phyloP scores from a whole-genome alignment of 2,113 vertebrate species.

The Indicator maculatus region DNA sequence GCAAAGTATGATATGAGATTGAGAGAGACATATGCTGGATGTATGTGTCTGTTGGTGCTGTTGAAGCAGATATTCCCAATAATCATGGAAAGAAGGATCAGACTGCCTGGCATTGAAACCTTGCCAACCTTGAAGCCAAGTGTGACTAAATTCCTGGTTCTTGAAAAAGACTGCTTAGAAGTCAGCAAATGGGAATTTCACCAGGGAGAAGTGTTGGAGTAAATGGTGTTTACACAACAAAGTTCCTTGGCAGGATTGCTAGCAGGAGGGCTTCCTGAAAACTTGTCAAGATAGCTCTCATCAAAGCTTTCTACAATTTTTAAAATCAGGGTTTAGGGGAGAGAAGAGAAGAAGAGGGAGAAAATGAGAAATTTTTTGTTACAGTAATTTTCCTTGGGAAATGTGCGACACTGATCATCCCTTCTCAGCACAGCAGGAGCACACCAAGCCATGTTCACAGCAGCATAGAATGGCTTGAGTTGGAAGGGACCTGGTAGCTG shows the following conservation, averaged over 20 bases:
- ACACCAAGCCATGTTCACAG: background rate
- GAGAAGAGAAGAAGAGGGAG: background rate
- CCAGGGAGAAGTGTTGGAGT: background rate
- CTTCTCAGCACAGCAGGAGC: background rate
- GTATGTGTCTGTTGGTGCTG: background rate
- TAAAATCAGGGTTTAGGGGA: background rate
- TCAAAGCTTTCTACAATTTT: background rate
- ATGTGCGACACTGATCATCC: background rate
- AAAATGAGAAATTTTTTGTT: background rate
- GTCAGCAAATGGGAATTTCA: constrained; percentile 33
- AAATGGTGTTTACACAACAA: constrained; percentile 45
- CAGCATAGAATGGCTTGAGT: no score
- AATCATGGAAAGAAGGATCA: constrained; percentile 25
- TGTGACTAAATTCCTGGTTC: constrained; percentile 15
- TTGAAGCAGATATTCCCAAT: constrained; percentile 29
- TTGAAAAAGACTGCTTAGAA: constrained; percentile 22
- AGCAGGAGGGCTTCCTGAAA: constrained; percentile 19
- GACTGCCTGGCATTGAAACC: constrained; percentile 19
- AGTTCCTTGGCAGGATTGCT: constrained; percentile 32
- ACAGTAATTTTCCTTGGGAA: background rate
- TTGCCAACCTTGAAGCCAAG: constrained; percentile 25
- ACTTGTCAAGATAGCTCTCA: constrained; percentile 36
- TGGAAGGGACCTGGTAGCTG: background rate
- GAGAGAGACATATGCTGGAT: background rate
- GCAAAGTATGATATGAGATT: background rate